Evolutionary conservation across 2,113 vertebrate genomes (phyloP).

Genomic region (Delphinapterus leucas): DNA sequence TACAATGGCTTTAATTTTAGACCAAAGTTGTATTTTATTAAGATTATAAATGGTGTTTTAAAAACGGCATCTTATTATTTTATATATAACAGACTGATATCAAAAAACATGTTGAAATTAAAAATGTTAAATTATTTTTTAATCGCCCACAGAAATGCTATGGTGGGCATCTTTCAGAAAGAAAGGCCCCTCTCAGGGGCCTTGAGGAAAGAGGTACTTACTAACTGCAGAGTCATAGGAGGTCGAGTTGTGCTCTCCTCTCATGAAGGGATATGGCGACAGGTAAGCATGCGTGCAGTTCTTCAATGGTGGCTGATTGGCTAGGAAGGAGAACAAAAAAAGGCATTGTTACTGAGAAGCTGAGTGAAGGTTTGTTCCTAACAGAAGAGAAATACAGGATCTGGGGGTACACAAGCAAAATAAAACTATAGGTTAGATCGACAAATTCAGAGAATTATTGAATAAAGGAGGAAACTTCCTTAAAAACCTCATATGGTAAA

Average conservation of each 20-base stretch:
- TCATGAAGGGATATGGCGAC: conserved; percentile 91
- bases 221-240: conserved; percentile 91
- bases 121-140: background rate
- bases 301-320: conserved; percentile 90
- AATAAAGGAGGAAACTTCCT: background rate
- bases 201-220: conserved; percentile 80
- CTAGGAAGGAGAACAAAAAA: conserved; percentile 79
- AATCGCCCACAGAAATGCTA: background rate
- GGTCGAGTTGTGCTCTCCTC: conserved; percentile 89
- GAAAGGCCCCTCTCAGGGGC: background rate
- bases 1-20: background rate
- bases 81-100: background rate
- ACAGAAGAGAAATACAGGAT: background rate
- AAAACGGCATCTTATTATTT: background rate
- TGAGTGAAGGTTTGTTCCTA: background rate
- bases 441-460: background rate
- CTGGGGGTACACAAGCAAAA: background rate
- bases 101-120: background rate
- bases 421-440: background rate
- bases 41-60: background rate
- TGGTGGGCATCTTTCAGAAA: background rate
- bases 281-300: conserved; percentile 92
- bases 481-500: background rate
- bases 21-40: background rate
- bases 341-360: background rate